phyloP scores from a whole-genome alignment of 1,140 invertebrate genomes.

The Periplaneta americana region DNA sequence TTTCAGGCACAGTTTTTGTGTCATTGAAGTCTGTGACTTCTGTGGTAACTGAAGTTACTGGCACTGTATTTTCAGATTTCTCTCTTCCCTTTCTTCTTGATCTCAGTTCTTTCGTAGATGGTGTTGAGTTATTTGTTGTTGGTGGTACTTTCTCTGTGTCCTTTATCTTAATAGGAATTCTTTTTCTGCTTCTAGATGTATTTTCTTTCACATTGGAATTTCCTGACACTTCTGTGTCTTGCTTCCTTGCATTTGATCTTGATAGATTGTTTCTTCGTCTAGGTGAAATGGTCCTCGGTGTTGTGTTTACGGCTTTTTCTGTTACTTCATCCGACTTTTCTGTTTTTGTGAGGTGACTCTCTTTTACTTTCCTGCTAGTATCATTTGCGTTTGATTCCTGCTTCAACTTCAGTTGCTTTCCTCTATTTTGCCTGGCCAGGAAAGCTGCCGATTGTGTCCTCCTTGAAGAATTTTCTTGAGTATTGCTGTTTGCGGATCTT shows the following conservation, averaged over 20 bases:
- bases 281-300: neutral
- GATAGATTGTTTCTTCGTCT: neutral
- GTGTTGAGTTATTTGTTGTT: neutral
- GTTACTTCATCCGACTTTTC: no score
- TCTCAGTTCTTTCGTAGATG: neutral
- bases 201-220: no score
- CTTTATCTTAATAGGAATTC: neutral
- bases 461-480: neutral
- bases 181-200: neutral
- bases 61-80: neutral
- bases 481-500: neutral
- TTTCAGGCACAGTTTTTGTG: neutral
- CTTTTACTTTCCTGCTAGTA: neutral
- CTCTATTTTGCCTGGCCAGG: no score
- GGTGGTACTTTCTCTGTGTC: neutral
- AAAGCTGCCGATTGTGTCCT: no score
- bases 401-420: neutral
- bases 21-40: neutral
- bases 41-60: neutral
- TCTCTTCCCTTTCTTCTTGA: neutral
- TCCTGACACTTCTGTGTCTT: neutral
- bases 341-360: neutral
- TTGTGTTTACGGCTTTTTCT: neutral
- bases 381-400: neutral
- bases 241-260: neutral